Base-by-base conservation (phyloP, 2,888 invertebrate species). In the Eubasilissa splendida region DNA sequence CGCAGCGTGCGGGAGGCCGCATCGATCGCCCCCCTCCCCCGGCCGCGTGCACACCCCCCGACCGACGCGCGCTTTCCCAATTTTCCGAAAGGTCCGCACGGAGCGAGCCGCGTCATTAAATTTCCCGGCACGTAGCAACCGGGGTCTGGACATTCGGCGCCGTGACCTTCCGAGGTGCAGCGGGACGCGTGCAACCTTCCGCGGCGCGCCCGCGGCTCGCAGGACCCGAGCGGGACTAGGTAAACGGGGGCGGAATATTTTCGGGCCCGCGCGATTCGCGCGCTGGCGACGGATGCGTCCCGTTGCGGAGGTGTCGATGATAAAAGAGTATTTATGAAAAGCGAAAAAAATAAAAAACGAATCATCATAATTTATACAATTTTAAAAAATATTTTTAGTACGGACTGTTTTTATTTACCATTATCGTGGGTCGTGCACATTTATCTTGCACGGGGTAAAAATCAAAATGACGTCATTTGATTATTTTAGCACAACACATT, bases 21-120 rank as follows among this genome's bases (percentile, higher is more conserved):
- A 78, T 78, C 77, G 77, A 78, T 78, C 77, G 77, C 22, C 77
- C 58, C 58, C 77, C 71, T 14, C 71, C 14, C 14, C 71, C 11
- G 9, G 10, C 54, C 54, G 9, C 54, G 10, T 22, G 22, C 22
- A 11, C 2, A 71, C 71, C 22, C 22, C 71, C 56, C 71, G 54
- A 71, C 22, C 8, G 68, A 11, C 53, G 63, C 53, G 53, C 42
- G 63, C 60, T 60, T 76, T 63, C 63, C 56, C 58, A 68, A 73
- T 73, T 73, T 73, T 56, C 58, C 71, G 33, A n/a, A 56, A 58
- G 33, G 71, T 73, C 71, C 58, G 71, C 56, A 56, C 71, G 33
- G 42, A n/a, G 50, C 56, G 8, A 73, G 58, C 56, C 11, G 56
- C n/a, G 12, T 56, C 22, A 31, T 73, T 7, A 31, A 33, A 56